phyloP scores from a whole-genome alignment of 2,888 invertebrate genomes.

The Platycheirus rosarum region DNA sequence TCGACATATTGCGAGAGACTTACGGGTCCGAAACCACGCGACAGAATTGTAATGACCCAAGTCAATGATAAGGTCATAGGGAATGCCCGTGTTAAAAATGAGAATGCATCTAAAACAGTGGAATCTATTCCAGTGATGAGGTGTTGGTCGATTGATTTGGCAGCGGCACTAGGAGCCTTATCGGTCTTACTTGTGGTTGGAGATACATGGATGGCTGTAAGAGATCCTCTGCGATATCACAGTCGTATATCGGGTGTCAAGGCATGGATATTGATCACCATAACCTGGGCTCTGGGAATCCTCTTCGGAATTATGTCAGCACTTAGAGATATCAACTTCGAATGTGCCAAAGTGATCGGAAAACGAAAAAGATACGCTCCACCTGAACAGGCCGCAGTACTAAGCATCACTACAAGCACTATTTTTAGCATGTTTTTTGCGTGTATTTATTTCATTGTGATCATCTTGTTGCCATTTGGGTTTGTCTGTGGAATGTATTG shows the following conservation, averaged over 20 bases:
- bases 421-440: constrained; percentile 80
- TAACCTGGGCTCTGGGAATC: constrained; percentile 82
- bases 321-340: constrained; percentile 80
- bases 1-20: constrained; percentile 78
- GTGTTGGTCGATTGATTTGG: constrained; percentile 82
- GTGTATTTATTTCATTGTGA: constrained; percentile 81
- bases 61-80: constrained; percentile 77
- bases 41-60: constrained; percentile 79
- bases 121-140: constrained; percentile 75
- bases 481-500: constrained; percentile 83
- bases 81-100: constrained; percentile 65
- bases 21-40: constrained; percentile 78
- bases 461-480: constrained; percentile 82
- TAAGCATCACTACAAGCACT: constrained; percentile 75
- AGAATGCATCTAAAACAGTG: constrained; percentile 33
- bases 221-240: constrained; percentile 85
- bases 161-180: constrained; percentile 81
- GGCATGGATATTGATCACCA: constrained; percentile 82
- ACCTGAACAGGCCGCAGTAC: constrained; percentile 44
- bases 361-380: constrained; percentile 75
- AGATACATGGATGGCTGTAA: constrained; percentile 85
- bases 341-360: constrained; percentile 78
- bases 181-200: constrained; percentile 82
- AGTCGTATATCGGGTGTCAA: constrained; percentile 83
- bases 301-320: constrained; percentile 82